phyloP scores from a whole-genome alignment of 2,113 vertebrate species.

The Raja brachyura region DNA sequence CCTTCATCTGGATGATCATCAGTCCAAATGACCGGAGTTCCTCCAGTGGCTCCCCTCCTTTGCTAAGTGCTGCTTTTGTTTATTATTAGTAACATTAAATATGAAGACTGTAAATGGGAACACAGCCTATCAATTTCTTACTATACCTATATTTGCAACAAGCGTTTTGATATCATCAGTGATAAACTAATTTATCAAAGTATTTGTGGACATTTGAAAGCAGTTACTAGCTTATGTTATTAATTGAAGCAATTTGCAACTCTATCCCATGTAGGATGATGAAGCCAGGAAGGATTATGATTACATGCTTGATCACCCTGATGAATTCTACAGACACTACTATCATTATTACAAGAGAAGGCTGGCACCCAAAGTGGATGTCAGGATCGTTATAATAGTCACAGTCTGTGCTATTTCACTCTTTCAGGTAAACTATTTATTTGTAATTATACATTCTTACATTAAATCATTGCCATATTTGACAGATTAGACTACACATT shows the following conservation, averaged over 20 bases:
- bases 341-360: slow-evolving; percentile 87
- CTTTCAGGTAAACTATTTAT: slow-evolving; percentile 72
- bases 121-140: background rate
- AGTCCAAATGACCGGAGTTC: no score
- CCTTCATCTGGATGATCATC: no score
- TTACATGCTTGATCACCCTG: slow-evolving; percentile 95
- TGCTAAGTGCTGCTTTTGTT: background rate
- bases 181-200: background rate
- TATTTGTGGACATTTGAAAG: no score
- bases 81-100: background rate
- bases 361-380: slow-evolving; percentile 83
- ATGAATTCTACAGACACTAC: slow-evolving; percentile 92
- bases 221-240: background rate
- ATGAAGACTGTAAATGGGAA: background rate
- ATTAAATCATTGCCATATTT: background rate
- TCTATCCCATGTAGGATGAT: slow-evolving; percentile 70
- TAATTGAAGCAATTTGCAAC: background rate
- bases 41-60: no score
- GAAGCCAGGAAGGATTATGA: slow-evolving; percentile 88
- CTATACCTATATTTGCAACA: background rate
- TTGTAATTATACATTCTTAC: background rate
- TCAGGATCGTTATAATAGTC: slow-evolving; percentile 81
- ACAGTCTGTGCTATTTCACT: slow-evolving; percentile 82
- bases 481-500: background rate
- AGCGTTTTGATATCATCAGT: no score